These are phyloP conservation scores for Noturus placidus DNA, from an alignment of 2,113 vertebrate species.

Conservation along the genomic window DNA sequence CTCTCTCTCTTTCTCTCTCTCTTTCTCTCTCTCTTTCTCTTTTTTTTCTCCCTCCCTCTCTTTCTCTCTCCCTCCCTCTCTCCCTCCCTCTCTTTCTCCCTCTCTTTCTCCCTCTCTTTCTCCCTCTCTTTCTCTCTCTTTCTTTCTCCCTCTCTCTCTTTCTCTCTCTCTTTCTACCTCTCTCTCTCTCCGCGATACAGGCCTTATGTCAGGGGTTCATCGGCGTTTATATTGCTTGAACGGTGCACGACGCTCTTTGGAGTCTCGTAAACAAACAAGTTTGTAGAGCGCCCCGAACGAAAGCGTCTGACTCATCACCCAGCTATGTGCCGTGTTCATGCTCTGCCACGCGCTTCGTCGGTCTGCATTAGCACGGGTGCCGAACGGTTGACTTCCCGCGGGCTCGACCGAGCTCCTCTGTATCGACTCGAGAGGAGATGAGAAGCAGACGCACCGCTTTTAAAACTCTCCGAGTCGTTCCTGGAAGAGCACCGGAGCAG, in stretches of 20 bases:
- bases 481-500: not conserved
- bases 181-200: slow-evolving; percentile 55
- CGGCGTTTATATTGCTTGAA: slow-evolving; percentile 59
- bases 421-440: not conserved
- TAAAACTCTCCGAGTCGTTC: not conserved
- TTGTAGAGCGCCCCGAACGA: slow-evolving; percentile 53
- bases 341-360: slow-evolving; percentile 57
- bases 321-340: slow-evolving; percentile 64
- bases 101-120: slow-evolving; percentile 46
- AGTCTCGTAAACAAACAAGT: slow-evolving; percentile 63
- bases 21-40: too few species aligned
- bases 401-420: slow-evolving; percentile 19
- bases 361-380: slow-evolving; percentile 57
- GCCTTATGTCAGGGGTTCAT: slow-evolving; percentile 41
- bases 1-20: too few species aligned
- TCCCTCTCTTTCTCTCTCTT: slow-evolving; percentile 12
- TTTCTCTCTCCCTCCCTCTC: too few species aligned
- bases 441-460: not conserved
- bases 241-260: slow-evolving; percentile 39
- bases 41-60: too few species aligned
- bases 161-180: slow-evolving; percentile 37
- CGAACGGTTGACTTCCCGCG: slow-evolving; percentile 55
- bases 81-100: slow-evolving; percentile 54
- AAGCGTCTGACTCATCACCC: slow-evolving; percentile 62
- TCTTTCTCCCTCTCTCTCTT: too few species aligned